Percentiles rank a stretch among this genome's conserved stretches.
These are phyloP conservation scores for Euglossa dilemma DNA, from an alignment of 1,140 invertebrate genomes.

Conservation along the genomic window DNA sequence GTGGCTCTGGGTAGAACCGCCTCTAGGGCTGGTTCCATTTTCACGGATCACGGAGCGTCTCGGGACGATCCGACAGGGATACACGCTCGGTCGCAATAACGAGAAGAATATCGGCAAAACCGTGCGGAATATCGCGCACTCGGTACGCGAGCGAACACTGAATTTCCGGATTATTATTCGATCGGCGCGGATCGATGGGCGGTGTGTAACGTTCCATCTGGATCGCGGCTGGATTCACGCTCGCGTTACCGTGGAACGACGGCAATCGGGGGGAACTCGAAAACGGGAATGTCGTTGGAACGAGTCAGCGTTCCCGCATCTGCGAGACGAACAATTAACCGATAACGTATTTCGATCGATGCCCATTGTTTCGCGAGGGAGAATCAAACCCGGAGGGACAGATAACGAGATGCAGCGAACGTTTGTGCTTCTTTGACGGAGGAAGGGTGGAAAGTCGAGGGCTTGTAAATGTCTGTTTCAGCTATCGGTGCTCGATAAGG, in stretches of 20 bases:
- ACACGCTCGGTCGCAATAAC: slow-evolving; percentile 18
- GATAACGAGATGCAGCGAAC: not conserved
- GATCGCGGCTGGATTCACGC: not conserved
- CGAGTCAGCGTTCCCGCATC: slow-evolving; percentile 20
- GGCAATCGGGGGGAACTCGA: not conserved
- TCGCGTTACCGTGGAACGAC: slow-evolving; percentile 12
- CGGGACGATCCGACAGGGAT: not conserved
- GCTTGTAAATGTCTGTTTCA: not conserved
- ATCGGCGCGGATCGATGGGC: not conserved
- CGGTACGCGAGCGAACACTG: not conserved
- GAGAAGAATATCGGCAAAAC: not conserved
- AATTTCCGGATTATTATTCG: slow-evolving; percentile 36
- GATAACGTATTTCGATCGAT: slow-evolving; percentile 37
- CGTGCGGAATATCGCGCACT: not conserved
- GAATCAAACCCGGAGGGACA: not conserved
- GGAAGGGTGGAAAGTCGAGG: not conserved
- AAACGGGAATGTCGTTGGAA: not conserved
- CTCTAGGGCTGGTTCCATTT: not conserved
- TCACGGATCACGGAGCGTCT: not conserved
- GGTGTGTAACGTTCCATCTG: not conserved
- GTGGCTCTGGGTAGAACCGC: not conserved
- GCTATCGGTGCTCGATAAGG: not conserved
- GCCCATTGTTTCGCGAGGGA: not conserved
- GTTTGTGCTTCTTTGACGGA: not conserved
- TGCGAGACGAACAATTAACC: slow-evolving; percentile 31